Conservation (phyloP, 2,113 vertebrate species). For the Urocynchramus pylzowi region DNA sequence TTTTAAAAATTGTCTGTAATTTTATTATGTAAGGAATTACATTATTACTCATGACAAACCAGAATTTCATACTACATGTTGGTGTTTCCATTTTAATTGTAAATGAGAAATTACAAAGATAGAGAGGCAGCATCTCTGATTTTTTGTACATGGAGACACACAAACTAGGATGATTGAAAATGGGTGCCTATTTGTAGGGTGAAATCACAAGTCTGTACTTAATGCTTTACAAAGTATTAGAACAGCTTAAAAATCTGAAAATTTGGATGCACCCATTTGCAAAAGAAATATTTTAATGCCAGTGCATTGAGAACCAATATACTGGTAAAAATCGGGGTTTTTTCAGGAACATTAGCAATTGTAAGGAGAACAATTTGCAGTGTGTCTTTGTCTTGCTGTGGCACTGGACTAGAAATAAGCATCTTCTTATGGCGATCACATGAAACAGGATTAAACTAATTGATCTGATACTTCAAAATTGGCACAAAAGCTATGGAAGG, state of each 20-base stretch:
- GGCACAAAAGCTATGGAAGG: not conserved
- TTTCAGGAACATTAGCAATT: not conserved
- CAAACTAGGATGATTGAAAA: not conserved
- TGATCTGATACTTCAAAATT: not conserved
- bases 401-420: not conserved
- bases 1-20: not conserved
- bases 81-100: not conserved
- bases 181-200: not conserved
- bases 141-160: not conserved
- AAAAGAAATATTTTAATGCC: not conserved
- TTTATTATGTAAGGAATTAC: not conserved
- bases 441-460: not conserved
- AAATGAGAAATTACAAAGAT: not conserved
- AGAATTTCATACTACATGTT: not conserved
- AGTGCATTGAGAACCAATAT: not conserved
- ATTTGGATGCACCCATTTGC: not conserved
- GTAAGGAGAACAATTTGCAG: not conserved
- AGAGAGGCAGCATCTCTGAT: not conserved
- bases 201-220: not conserved
- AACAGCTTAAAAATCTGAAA: not conserved
- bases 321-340: not conserved
- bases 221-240: not conserved
- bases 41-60: not conserved
- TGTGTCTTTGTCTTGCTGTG: not conserved
- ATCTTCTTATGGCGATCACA: not conserved